Evolutionary conservation across 2,797 vertebrate species (phyloP), one percentile per base, ranked within the genome.

Genomic region (Brotogeris chrysoptera): DNA sequence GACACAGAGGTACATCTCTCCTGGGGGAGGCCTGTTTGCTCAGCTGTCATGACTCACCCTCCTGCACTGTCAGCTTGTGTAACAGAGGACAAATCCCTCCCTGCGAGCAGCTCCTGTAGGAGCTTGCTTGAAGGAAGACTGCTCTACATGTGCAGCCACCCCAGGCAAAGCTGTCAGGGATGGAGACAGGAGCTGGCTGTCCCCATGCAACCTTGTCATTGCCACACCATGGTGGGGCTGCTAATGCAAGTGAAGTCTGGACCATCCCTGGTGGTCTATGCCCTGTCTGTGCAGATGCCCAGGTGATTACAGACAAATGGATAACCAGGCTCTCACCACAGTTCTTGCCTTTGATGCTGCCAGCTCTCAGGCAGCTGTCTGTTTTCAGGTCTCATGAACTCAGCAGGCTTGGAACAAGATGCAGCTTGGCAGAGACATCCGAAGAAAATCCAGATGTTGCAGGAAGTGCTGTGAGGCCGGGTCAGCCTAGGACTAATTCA

Each of bases 391-490:
- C 49, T 9, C 74, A 59, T 63, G 64, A 91, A 38, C 46, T 93
- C 88, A 94, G 39, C 65, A 85, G 46, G 20, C 57, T 87, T 93
- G 93, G 94, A 93, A 91, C 83, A 87, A 91, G 74, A 43, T 93
- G 72, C 71, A 91, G 5, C 88, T 91, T 85, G 80, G 86, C 78
- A 57, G 65, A 89, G 38, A 20, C 16, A 63, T 61, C 24, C 68
- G 49, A 95, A 95, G 86, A 83, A 88, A 63, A 90, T 77, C 90
- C 96, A 97, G 90, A 92, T 93, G 96, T 78, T 38, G n/a, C 78
- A 92, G 90, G 83, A 95, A 90, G 61, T 73, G 55, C 52, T 85
- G 64, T 94, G 83, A 90, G 84, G 38, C 72, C 69, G 73, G 86
- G 91, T 94, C 80, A 96, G 0, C 36, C 44, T 61, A 86, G 94